phyloP scores from a whole-genome alignment of 2,797 vertebrate species.

The Crax fasciolata region DNA sequence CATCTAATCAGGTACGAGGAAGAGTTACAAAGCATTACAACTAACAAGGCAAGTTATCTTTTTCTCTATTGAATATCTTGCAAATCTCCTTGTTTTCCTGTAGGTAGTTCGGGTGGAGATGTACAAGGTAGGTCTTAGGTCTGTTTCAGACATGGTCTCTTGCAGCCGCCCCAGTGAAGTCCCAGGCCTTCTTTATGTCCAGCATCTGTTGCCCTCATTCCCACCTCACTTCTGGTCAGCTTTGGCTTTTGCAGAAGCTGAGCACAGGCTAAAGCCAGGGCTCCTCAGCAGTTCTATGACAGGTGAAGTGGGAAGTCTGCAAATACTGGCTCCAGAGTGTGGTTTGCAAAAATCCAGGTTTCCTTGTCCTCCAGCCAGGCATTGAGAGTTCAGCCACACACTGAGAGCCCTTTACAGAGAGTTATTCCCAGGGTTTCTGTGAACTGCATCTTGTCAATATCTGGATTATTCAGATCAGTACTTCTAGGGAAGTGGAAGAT shows the following conservation, averaged over 20 bases:
- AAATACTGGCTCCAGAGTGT: background rate
- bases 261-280: background rate
- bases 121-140: background rate
- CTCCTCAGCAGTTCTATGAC: background rate
- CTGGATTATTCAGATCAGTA: background rate
- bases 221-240: background rate
- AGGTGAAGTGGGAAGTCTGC: background rate
- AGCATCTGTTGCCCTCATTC: accelerated
- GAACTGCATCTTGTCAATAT: background rate
- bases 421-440: background rate
- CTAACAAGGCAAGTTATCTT: background rate
- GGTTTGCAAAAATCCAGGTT: background rate
- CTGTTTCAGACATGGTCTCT: background rate
- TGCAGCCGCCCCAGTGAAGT: background rate
- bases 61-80: background rate
- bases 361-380: background rate
- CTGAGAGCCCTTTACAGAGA: background rate
- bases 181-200: background rate
- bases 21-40: background rate
- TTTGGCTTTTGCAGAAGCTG: background rate
- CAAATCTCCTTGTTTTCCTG: background rate
- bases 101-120: accelerated
- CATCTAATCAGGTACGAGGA: background rate
- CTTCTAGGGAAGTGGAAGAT: background rate
- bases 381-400: background rate